Conservation (phyloP, 2,888 invertebrate genomes). For the Mythimna vitellina region DNA sequence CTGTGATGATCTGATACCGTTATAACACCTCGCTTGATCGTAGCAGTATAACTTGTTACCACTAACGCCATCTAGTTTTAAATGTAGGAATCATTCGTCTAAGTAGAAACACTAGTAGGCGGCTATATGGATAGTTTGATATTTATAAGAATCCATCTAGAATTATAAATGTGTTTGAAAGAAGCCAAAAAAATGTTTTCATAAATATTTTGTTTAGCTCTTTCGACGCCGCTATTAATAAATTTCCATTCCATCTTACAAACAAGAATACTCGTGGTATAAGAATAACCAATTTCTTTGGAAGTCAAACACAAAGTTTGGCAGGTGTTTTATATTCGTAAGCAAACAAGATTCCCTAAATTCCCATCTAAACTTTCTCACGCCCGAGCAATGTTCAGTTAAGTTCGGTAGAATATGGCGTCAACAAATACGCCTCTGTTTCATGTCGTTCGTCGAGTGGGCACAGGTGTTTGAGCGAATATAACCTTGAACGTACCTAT, state of each 20-base stretch:
- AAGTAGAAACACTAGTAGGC: neutral
- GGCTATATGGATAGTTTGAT: slow-evolving; percentile 10
- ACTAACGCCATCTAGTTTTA: slow-evolving; percentile 64
- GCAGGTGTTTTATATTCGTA: slow-evolving; percentile 77
- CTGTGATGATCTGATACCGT: slow-evolving; percentile 51
- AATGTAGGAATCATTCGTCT: slow-evolving; percentile 4
- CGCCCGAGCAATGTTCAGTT: slow-evolving; percentile 67
- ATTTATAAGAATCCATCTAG: slow-evolving; percentile 26
- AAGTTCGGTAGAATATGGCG: slow-evolving; percentile 61
- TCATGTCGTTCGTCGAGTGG: slow-evolving; percentile 72
- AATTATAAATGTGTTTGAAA: slow-evolving; percentile 43
- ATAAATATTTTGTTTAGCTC: slow-evolving; percentile 55
- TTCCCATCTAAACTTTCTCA: slow-evolving; percentile 83
- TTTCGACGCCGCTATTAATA: slow-evolving; percentile 54
- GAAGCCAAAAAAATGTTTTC: slow-evolving; percentile 31
- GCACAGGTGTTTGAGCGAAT: slow-evolving; percentile 64
- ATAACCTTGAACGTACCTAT: slow-evolving; percentile 63
- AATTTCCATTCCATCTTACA: slow-evolving; percentile 49
- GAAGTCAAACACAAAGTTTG: slow-evolving; percentile 66
- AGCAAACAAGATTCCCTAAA: slow-evolving; percentile 77
- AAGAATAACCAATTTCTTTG: slow-evolving; percentile 65
- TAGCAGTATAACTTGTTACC: slow-evolving; percentile 18
- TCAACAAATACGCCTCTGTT: slow-evolving; percentile 77
- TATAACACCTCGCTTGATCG: slow-evolving; percentile 36
- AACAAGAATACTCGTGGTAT: slow-evolving; percentile 52